Evolutionary conservation across 2,888 invertebrate species (phyloP).

Genomic region (Pristionchus japonicus): DNA sequence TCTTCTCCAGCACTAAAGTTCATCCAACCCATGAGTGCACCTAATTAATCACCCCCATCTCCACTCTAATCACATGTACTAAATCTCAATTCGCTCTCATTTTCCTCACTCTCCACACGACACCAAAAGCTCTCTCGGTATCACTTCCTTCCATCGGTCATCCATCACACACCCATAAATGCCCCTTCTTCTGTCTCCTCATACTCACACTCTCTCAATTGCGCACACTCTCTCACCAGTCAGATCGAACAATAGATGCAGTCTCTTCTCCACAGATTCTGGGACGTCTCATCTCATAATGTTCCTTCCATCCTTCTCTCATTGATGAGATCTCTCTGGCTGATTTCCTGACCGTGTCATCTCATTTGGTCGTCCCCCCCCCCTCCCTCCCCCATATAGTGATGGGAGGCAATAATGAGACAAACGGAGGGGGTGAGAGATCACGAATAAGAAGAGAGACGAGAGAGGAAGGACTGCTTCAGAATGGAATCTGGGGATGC

Average conservation of each 20-base stretch:
- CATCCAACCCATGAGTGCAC: neutral
- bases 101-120: neutral
- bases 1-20: neutral
- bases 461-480: neutral
- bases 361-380: neutral
- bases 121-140: neutral
- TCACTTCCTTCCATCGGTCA: conserved; percentile 15
- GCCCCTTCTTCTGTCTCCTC: neutral
- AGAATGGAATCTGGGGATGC: neutral
- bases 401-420: neutral
- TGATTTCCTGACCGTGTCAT: conserved; percentile 1
- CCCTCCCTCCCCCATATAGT: conserved; percentile 16
- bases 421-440: conserved; percentile 14
- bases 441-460: conserved; percentile 19
- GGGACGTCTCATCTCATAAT: neutral
- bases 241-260: too few relatives aligned
- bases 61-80: neutral
- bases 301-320: neutral
- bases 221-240: neutral
- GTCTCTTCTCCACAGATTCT: conserved; percentile 21
- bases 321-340: conserved; percentile 8
- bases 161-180: conserved; percentile 19
- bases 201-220: neutral
- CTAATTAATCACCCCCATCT: neutral
- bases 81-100: neutral